Conservation (phyloP, 2,888 invertebrate species). For the Polietes domitor region DNA sequence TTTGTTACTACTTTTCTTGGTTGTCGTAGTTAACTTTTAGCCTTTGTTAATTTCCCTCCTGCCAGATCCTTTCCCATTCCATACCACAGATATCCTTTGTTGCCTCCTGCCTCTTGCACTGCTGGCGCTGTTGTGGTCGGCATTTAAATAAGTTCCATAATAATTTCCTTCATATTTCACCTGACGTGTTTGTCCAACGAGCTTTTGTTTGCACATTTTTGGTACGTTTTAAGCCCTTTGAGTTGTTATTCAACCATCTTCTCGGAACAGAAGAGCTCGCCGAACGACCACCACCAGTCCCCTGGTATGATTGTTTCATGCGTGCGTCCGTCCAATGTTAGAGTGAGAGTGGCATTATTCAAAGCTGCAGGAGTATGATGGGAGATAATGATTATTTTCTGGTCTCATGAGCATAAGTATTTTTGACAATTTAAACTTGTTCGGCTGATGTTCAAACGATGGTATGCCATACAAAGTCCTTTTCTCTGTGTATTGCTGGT, state of each 20-base stretch:
- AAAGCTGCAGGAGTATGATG: background rate
- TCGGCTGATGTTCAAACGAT: background rate
- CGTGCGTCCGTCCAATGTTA: background rate
- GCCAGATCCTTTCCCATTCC: background rate
- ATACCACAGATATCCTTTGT: background rate
- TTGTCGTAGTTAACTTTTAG: background rate
- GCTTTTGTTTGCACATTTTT: background rate
- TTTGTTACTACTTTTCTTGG: no score
- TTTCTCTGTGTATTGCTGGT: no score
- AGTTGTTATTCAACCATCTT: background rate
- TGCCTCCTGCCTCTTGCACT: background rate
- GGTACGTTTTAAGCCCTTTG: background rate
- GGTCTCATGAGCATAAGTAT: slow-evolving; percentile 28
- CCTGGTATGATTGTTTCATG: background rate
- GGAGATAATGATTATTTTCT: slow-evolving; percentile 43
- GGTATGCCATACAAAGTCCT: no score
- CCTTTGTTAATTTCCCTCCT: background rate
- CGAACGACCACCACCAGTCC: slow-evolving; percentile 19
- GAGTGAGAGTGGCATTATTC: background rate
- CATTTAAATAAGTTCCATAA: slow-evolving; percentile 24
- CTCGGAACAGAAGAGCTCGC: background rate
- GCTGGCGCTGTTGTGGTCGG: background rate
- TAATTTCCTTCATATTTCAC: slow-evolving; percentile 10
- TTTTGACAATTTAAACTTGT: slow-evolving; percentile 21
- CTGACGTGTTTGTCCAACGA: slow-evolving; percentile 31